phyloP scores from a whole-genome alignment of 2,888 invertebrate genomes.

The Ommatoiulus sabulosus region DNA sequence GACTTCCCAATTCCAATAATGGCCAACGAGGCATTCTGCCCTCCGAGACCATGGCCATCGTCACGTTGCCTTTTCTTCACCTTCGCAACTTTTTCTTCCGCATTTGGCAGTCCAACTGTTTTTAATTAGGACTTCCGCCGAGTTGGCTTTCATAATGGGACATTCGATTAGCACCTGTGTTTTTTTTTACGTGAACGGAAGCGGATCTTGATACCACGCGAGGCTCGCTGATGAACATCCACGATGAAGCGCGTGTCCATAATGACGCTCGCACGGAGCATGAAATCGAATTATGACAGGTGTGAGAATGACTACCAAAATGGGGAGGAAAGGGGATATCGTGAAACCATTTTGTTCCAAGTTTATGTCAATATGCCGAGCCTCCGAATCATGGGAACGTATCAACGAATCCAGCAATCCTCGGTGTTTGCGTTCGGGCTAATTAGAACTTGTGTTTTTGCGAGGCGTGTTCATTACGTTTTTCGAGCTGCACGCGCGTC shows the following conservation, averaged over 20 bases:
- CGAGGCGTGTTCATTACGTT: not conserved
- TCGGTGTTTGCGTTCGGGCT: not conserved
- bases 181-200: no score
- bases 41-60: conserved; percentile 6
- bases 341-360: no score
- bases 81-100: not conserved
- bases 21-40: not conserved
- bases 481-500: conserved; percentile 21
- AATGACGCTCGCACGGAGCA: no score
- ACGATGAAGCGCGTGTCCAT: no score
- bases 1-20: not conserved
- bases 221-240: no score
- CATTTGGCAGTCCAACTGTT: not conserved
- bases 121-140: not conserved
- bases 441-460: not conserved
- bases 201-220: no score
- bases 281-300: no score
- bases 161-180: no score
- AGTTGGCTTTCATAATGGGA: not conserved
- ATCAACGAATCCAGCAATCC: no score
- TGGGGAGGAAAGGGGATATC: not conserved
- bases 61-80: not conserved
- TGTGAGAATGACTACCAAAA: no score
- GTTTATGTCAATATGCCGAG: no score
- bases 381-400: no score